Evolutionary conservation across 1,140 invertebrate species (phyloP), one percentile per base, ranked within the genome.

Genomic region (Mercenaria mercenaria): DNA sequence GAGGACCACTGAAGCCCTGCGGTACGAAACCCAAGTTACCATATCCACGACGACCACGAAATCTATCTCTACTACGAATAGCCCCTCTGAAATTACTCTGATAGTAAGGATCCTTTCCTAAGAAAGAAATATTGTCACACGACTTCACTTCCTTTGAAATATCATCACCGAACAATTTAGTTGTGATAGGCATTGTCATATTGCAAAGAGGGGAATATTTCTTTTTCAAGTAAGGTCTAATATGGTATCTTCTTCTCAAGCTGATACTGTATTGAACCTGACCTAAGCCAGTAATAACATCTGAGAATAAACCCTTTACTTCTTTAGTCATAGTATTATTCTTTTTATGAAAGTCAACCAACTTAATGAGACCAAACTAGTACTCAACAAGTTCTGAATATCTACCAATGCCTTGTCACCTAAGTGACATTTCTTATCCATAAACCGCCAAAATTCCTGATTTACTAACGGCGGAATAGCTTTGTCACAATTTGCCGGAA

Each of bases 311-410:
- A 26, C 15, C 59, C 34, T n/a, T 82, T 15, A 23, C 59, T 11
- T 37, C n/a, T 26, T n/a, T 32, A 26, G 4, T 47, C 6, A 59
- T 13, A 10, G 23, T 8, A 6, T 59, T 34, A 59, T 26, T 59
- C n/a, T 34, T 67, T 20, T 29, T 85, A 0, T 72, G 82, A 10
- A 15, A 23, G 23, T 41, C 64, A 29, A 37, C 64, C 13, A 85
- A 50, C 32, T 85, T 85, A 20, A 85, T 47, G 23, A 72, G 26
- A 15, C 67, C 23, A 85, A 23, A 50, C 61, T 47, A 2, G 64
- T 34, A 20, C 59, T 56, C 39, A 85, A 56, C 20, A 85, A 50
- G 29, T 72, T 69, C 34, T 85, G 82, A 50, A 72, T 85, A 50
- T 85, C 82, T 47, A 26, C 61, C 18, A 85, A 47, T 29, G 23